Conservation (phyloP, 2,113 vertebrate genomes). For the Halcyon malimbica region DNA sequence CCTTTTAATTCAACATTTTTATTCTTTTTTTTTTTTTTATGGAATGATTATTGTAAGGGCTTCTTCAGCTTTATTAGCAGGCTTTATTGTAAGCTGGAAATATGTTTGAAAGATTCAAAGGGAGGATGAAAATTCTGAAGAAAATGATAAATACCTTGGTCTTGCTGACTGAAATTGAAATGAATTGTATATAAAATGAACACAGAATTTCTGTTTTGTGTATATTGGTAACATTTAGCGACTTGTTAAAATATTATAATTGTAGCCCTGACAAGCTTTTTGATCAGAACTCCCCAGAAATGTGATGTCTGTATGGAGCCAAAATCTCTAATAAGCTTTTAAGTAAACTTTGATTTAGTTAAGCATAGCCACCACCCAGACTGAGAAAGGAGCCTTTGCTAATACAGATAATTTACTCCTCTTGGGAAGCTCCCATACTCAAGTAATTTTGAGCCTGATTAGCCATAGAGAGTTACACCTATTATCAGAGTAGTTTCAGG, state of each 20-base stretch:
- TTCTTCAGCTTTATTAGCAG: not conserved
- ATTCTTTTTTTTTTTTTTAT: not conserved
- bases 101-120: not conserved
- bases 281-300: slow-evolving; percentile 62
- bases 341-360: slow-evolving; percentile 55
- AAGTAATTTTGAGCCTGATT: not conserved
- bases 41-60: not conserved
- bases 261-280: slow-evolving; percentile 38
- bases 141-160: not conserved
- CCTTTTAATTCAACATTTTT: not conserved
- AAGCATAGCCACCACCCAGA: not conserved
- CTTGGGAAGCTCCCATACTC: slow-evolving; percentile 12
- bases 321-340: slow-evolving; percentile 36
- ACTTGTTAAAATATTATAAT: slow-evolving; percentile 47
- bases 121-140: not conserved
- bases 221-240: not conserved
- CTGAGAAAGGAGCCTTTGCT: not conserved
- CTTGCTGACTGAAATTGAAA: not conserved
- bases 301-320: not conserved
- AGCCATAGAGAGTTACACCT: not conserved
- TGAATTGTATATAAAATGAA: not conserved
- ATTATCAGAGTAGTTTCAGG: not conserved
- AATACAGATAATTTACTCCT: not conserved
- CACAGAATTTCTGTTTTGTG: slow-evolving; percentile 6
- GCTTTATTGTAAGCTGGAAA: not conserved